Evolutionary conservation across 2,113 vertebrate genomes (phyloP).

Genomic region (Colistium nudipinnis): DNA sequence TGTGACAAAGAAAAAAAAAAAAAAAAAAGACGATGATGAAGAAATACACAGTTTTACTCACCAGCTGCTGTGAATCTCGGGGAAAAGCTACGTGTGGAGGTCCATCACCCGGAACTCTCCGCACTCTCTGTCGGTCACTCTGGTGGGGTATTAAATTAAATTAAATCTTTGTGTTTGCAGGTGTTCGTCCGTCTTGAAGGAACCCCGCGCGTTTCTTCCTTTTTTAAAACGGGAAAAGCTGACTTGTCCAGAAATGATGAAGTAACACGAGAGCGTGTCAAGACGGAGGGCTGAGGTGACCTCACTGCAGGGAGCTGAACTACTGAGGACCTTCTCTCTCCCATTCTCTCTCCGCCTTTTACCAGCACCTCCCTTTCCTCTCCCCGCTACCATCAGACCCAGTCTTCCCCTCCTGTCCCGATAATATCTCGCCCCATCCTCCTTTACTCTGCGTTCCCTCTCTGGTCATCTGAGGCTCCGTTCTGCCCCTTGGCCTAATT

Average conservation of each 20-base stretch:
- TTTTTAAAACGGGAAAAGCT: not conserved
- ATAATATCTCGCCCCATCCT: conserved; percentile 48
- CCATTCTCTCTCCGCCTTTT: conserved; percentile 43
- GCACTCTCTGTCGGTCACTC: not conserved
- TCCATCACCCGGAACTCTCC: not conserved
- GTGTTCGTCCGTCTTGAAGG: not conserved
- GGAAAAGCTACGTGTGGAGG: not conserved
- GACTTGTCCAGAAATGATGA: not conserved
- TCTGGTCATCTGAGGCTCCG: conserved; percentile 23
- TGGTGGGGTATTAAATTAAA: not conserved
- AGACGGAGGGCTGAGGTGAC: conserved; percentile 9
- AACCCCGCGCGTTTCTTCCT: not conserved
- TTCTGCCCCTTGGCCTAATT: conserved; percentile 56
- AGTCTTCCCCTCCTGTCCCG: conserved; percentile 10
- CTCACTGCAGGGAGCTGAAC: conserved; percentile 20
- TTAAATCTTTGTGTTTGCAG: not conserved
- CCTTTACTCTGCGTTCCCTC: conserved; percentile 45
- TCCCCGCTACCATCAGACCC: conserved; percentile 9
- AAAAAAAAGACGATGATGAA: not conserved
- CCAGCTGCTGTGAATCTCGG: conserved; percentile 35
- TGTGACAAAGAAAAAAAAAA: not conserved
- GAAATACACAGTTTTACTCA: conserved; percentile 33
- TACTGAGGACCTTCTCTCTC: conserved; percentile 19
- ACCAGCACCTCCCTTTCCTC: conserved; percentile 46
- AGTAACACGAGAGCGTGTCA: not conserved